Evolutionary conservation across 1,140 invertebrate genomes (phyloP).

Genomic region (Drosophila mayri): DNA sequence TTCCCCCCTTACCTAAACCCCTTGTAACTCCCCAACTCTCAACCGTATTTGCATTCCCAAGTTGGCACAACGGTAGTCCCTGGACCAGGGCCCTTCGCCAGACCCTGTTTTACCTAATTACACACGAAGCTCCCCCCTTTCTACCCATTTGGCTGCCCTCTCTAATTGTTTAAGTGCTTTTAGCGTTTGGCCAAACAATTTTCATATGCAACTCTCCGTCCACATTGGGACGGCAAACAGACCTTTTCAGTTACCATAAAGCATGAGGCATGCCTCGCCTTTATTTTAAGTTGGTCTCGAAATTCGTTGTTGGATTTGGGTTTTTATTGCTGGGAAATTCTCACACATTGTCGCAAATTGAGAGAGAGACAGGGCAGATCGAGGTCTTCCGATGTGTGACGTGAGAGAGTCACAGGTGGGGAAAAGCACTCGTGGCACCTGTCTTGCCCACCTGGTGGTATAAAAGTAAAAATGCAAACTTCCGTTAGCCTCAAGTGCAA

Average conservation of each 20-base stretch:
- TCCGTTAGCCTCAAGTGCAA: conserved; percentile 47
- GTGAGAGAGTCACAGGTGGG: conserved; percentile 48
- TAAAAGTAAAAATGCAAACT: conserved; percentile 56
- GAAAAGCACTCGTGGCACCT: conserved; percentile 49
- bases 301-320: conserved; percentile 40
- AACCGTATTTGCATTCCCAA: conserved; percentile 60
- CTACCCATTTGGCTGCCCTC: conserved; percentile 21
- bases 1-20: not conserved
- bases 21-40: not conserved
- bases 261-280: conserved; percentile 17
- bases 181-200: conserved; percentile 79
- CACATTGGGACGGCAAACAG: conserved; percentile 47
- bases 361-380: conserved; percentile 43
- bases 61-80: conserved; percentile 61
- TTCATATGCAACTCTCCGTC: conserved; percentile 59
- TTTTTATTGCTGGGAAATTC: conserved; percentile 68
- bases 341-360: conserved; percentile 80
- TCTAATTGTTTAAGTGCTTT: conserved; percentile 83
- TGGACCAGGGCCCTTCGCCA: conserved; percentile 37
- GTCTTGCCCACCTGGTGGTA: conserved; percentile 57
- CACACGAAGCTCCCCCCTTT: conserved; percentile 47
- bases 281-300: conserved; percentile 18
- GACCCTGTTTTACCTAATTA: conserved; percentile 77
- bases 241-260: conserved; percentile 55
- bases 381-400: conserved; percentile 67